Evolutionary conservation across 2,113 vertebrate genomes (phyloP).

Genomic region (Dicrurus megarhynchus): DNA sequence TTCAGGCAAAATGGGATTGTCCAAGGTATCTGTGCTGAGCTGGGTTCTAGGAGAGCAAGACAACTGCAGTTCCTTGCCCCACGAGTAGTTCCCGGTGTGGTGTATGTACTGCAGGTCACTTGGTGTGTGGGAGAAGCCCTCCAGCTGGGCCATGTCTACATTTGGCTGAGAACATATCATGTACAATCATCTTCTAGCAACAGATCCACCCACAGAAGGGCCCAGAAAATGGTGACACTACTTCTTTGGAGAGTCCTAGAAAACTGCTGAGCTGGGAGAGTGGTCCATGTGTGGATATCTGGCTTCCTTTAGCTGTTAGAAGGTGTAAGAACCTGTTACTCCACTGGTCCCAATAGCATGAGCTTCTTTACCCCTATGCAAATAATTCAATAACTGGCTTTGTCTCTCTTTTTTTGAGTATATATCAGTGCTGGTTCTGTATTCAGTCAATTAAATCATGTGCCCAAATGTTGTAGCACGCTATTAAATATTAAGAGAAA

Average conservation of each 20-base stretch:
- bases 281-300: background rate
- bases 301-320: background rate
- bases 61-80: background rate
- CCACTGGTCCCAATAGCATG: background rate
- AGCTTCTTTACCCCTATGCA: background rate
- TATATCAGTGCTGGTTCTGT: background rate
- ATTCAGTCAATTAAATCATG: constrained; percentile 36
- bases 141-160: background rate
- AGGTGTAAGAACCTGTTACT: background rate
- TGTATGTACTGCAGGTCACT: no score
- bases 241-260: background rate
- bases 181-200: accelerated
- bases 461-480: constrained; percentile 41
- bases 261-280: background rate
- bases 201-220: background rate
- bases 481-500: constrained; percentile 54
- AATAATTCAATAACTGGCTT: background rate
- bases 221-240: background rate
- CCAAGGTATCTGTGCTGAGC: background rate
- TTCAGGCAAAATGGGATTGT: background rate
- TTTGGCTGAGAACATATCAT: accelerated
- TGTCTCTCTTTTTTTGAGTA: background rate
- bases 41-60: background rate
- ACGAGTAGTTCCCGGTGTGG: background rate
- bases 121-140: background rate